These are phyloP conservation scores for Triplophysa dalaica DNA, from an alignment of 2,113 vertebrate genomes.

Conservation along the genomic window DNA sequence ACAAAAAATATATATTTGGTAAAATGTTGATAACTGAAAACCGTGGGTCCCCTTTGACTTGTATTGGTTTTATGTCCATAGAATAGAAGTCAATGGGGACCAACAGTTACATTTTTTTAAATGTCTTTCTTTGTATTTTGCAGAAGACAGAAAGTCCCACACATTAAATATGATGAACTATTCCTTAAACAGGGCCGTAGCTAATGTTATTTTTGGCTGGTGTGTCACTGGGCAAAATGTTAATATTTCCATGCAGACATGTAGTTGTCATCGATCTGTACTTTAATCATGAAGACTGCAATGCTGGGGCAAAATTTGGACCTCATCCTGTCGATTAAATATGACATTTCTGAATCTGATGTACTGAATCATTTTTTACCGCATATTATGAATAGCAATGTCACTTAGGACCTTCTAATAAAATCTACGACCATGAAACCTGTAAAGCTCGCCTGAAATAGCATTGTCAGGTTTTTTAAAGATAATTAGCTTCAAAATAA, in stretches of 20 bases:
- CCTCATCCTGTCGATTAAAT: neutral
- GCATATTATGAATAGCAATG: conserved; percentile 10
- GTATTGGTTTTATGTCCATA: too few relatives aligned
- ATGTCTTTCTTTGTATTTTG: too few relatives aligned
- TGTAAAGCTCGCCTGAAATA: neutral
- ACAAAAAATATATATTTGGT: too few relatives aligned
- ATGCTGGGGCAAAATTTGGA: neutral
- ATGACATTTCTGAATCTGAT: conserved; percentile 27
- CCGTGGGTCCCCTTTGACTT: too few relatives aligned
- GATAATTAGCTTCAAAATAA: conserved; percentile 29
- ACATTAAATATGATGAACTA: too few relatives aligned
- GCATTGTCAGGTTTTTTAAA: conserved; percentile 9
- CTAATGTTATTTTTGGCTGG: conserved; percentile 11
- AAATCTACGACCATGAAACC: conserved; percentile 1
- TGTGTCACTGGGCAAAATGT: conserved; percentile 32
- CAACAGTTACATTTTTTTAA: too few relatives aligned
- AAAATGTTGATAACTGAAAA: too few relatives aligned
- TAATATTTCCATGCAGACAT: conserved; percentile 28
- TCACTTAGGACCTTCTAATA: neutral
- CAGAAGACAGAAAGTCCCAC: too few relatives aligned
- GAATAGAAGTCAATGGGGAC: too few relatives aligned
- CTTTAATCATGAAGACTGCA: conserved; percentile 26
- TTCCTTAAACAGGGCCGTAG: neutral
- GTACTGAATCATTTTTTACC: neutral
- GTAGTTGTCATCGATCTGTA: conserved; percentile 16